Percentiles rank a stretch among this genome's conserved stretches.
Conservation (phyloP, 2,888 invertebrate species). For the Meghimatium bilineatum region DNA sequence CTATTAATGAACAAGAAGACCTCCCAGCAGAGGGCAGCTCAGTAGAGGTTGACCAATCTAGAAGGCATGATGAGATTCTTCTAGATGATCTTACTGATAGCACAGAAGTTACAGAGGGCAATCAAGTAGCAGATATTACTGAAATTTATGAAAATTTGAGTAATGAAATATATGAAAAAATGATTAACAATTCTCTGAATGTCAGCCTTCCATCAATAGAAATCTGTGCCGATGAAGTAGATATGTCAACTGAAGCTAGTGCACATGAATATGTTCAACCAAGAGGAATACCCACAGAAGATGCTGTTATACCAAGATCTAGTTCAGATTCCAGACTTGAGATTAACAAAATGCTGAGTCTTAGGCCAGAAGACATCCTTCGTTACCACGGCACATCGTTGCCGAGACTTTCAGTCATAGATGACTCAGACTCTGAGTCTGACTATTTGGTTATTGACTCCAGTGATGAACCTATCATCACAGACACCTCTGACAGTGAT, state of each 20-base stretch:
- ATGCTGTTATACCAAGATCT: conserved; percentile 1
- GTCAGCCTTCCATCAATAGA: conserved; percentile 15
- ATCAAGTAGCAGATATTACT: not conserved
- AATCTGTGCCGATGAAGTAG: conserved; percentile 22
- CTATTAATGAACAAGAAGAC: not conserved
- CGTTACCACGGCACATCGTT: conserved; percentile 34
- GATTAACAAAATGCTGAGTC: conserved; percentile 22
- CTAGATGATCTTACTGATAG: not conserved
- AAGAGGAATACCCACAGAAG: not conserved
- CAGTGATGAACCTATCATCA: conserved; percentile 25
- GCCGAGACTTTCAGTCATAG: conserved; percentile 8
- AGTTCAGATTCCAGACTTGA: conserved; percentile 40
- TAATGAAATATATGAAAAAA: not conserved
- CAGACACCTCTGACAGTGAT: conserved; percentile 28
- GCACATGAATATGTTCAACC: not conserved
- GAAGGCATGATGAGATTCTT: not conserved
- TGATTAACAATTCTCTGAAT: not conserved
- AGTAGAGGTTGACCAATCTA: not conserved
- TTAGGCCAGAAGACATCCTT: conserved; percentile 39
- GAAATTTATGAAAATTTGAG: not conserved
- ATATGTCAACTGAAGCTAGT: not conserved
- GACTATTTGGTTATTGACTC: conserved; percentile 41
- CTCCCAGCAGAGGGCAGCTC: not conserved
- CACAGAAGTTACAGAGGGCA: not conserved
- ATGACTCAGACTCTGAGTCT: conserved; percentile 39